A percentile compares a stretch with the other conserved stretches of the same genome.
Conservation (phyloP, 2,797 vertebrate genomes). For the Melopsittacus undulatus region DNA sequence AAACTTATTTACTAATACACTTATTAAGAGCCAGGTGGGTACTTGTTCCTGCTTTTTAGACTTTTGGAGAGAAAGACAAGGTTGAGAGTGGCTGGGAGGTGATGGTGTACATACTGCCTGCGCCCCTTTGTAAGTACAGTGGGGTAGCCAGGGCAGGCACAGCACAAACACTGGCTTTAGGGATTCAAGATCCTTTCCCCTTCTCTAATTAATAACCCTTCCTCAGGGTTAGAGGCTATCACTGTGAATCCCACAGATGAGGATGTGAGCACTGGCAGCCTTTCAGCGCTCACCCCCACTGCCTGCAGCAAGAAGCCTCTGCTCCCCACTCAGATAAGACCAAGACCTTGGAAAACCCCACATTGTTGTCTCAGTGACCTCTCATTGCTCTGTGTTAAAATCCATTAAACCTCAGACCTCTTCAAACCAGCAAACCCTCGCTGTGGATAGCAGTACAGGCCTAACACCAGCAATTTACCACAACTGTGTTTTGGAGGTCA, state of each 20-base stretch:
- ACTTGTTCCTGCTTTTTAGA: background rate
- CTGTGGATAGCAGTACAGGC: background rate
- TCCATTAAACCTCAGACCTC: background rate
- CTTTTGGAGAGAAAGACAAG: background rate
- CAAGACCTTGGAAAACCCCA: background rate
- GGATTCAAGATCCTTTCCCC: background rate
- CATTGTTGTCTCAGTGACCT: background rate
- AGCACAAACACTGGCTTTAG: background rate
- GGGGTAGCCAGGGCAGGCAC: fast-evolving
- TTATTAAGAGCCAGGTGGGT: background rate
- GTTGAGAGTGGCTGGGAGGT: background rate
- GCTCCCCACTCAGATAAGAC: background rate
- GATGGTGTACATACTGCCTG: fast-evolving
- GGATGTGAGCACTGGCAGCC: fast-evolving
- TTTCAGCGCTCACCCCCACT: background rate
- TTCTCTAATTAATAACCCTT: background rate
- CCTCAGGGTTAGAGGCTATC: background rate
- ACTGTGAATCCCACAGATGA: background rate
- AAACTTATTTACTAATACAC: background rate
- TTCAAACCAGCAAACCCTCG: background rate
- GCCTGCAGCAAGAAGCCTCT: background rate
- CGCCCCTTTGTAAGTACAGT: background rate
- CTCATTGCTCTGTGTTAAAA: background rate
- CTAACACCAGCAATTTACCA: background rate
- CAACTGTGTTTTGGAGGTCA: background rate